Percentiles rank a stretch among this genome's conserved stretches.
Conservation (phyloP, 2,888 invertebrate genomes). For the Empis livida region DNA sequence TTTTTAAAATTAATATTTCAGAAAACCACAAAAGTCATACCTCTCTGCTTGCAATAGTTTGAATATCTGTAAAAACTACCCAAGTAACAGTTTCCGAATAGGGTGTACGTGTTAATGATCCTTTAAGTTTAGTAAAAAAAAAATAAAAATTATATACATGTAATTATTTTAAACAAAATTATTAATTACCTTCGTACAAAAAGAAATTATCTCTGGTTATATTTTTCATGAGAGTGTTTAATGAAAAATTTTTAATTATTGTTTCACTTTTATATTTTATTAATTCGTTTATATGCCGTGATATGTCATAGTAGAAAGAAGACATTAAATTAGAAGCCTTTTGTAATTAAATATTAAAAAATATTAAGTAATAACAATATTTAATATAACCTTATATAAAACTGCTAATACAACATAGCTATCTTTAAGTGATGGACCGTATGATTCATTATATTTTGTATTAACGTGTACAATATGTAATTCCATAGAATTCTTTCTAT, state of each 20-base stretch:
- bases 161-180: too few species aligned
- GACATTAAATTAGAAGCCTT: slow-evolving; percentile 25
- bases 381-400: slow-evolving; percentile 48
- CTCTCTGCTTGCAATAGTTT: slow-evolving; percentile 30
- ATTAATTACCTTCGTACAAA: too few species aligned
- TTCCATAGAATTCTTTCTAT: slow-evolving; percentile 46
- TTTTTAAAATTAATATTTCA: too few species aligned
- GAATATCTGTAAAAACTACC: slow-evolving; percentile 50
- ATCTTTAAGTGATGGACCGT: slow-evolving; percentile 47
- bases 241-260: too few species aligned
- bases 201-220: too few species aligned
- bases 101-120: slow-evolving; percentile 36
- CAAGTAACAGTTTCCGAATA: slow-evolving; percentile 66
- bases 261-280: too few species aligned
- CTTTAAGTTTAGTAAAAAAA: too few species aligned
- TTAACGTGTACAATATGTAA: slow-evolving; percentile 65
- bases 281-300: too few species aligned
- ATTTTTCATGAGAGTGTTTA: too few species aligned
- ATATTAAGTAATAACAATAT: not conserved
- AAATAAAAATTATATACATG: too few species aligned
- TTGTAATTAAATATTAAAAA: slow-evolving; percentile 41
- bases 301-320: too few species aligned
- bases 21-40: too few species aligned
- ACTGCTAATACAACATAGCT: slow-evolving; percentile 62
- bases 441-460: slow-evolving; percentile 42